Evolutionary conservation across 2,113 vertebrate species (phyloP).

Genomic region (Illadopsis cleaveri): DNA sequence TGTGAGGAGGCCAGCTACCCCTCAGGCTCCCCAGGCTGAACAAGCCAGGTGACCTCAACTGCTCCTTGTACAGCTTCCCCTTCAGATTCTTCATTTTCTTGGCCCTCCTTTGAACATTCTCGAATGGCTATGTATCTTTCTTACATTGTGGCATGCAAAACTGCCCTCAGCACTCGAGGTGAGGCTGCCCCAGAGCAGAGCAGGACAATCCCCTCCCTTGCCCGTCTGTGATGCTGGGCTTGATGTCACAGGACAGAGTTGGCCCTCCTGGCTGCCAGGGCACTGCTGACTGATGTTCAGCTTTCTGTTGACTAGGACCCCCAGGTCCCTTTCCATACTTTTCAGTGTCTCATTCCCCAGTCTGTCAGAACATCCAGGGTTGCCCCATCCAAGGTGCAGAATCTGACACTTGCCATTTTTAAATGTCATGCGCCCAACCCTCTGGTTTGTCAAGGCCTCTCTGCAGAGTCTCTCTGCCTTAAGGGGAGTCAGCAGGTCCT

Average conservation of each 20-base stretch:
- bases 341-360: not conserved
- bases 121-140: rapidly evolving
- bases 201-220: not conserved
- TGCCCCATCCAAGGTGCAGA: not conserved
- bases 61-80: not conserved
- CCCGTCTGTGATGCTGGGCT: rapidly evolving
- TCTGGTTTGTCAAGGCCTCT: not conserved
- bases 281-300: rapidly evolving
- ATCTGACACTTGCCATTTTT: not conserved
- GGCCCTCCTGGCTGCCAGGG: not conserved
- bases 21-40: not conserved
- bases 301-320: rapidly evolving
- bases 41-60: not conserved
- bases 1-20: not conserved
- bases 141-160: rapidly evolving
- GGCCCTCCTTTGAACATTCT: not conserved
- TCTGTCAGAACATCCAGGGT: not conserved
- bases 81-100: not conserved
- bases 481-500: not conserved
- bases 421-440: not conserved
- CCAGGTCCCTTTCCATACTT: not conserved
- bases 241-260: rapidly evolving
- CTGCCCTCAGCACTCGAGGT: not conserved
- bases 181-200: not conserved
- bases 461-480: not conserved